phyloP scores from a whole-genome alignment of 2,113 vertebrate species.

The Beaufortia kweichowensis region DNA sequence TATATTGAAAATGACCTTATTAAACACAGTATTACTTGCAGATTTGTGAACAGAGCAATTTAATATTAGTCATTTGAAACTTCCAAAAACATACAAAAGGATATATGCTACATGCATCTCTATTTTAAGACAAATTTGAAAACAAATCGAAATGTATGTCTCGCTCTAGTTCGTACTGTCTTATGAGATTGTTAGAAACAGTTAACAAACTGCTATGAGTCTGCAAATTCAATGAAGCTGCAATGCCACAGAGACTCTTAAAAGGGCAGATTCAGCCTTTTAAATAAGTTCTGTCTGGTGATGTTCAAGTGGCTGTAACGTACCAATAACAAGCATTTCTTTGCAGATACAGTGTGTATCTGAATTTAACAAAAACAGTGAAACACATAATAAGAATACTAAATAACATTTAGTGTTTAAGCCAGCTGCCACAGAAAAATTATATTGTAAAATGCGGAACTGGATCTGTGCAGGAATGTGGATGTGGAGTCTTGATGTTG shows the following conservation, averaged over 20 bases:
- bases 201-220: neutral
- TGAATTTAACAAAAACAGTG: too few species aligned
- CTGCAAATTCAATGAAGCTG: neutral
- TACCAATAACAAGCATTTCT: too few species aligned
- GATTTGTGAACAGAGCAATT: too few species aligned
- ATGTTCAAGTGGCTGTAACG: too few species aligned
- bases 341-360: too few species aligned
- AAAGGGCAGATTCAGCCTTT: constrained; percentile 29
- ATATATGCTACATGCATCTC: neutral
- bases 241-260: neutral
- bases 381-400: too few species aligned
- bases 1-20: neutral
- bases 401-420: too few species aligned
- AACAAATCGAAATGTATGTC: neutral
- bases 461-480: constrained; percentile 49
- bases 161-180: neutral
- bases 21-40: neutral
- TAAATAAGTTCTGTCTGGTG: constrained; percentile 23
- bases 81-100: too few species aligned
- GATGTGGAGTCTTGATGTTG: constrained; percentile 35
- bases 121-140: neutral
- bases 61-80: too few species aligned
- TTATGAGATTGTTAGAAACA: constrained; percentile 23
- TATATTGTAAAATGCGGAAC: constrained; percentile 38
- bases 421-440: neutral